These are phyloP conservation scores for Cheilosia pagana DNA, from an alignment of 2,888 invertebrate genomes.

Conservation along the genomic window DNA sequence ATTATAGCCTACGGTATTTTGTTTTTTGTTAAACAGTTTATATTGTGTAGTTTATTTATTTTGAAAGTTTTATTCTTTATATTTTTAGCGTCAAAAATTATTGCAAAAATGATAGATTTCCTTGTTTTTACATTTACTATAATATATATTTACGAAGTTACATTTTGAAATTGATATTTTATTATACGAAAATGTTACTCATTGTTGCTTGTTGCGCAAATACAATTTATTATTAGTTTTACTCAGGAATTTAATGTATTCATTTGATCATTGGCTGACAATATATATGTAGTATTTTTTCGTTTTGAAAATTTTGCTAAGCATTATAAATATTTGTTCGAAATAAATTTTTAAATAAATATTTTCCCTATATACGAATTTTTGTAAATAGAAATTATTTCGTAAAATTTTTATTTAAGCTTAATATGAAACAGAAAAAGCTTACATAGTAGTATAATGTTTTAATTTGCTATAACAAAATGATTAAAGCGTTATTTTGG, in stretches of 20 bases:
- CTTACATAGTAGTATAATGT: slow-evolving; percentile 3
- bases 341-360: slow-evolving; percentile 70
- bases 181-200: slow-evolving; percentile 15
- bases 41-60: slow-evolving; percentile 21
- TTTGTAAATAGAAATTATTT: slow-evolving; percentile 69
- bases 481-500: slow-evolving; percentile 49
- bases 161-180: background rate
- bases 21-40: slow-evolving; percentile 17
- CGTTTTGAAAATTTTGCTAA: slow-evolving; percentile 72
- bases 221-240: slow-evolving; percentile 37
- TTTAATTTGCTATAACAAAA: slow-evolving; percentile 64
- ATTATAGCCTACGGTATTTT: slow-evolving; percentile 29
- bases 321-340: slow-evolving; percentile 46
- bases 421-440: slow-evolving; percentile 50
- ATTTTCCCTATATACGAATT: slow-evolving; percentile 58
- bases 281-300: slow-evolving; percentile 61
- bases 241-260: slow-evolving; percentile 62
- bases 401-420: slow-evolving; percentile 77
- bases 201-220: slow-evolving; percentile 27
- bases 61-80: background rate
- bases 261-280: slow-evolving; percentile 70
- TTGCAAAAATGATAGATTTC: slow-evolving; percentile 18
- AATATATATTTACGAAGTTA: slow-evolving; percentile 2
- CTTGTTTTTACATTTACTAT: slow-evolving; percentile 13
- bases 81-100: slow-evolving; percentile 23